These are phyloP conservation scores for Hippocampus barbouri DNA, from an alignment of 2,113 vertebrate species.

Conservation along the genomic window DNA sequence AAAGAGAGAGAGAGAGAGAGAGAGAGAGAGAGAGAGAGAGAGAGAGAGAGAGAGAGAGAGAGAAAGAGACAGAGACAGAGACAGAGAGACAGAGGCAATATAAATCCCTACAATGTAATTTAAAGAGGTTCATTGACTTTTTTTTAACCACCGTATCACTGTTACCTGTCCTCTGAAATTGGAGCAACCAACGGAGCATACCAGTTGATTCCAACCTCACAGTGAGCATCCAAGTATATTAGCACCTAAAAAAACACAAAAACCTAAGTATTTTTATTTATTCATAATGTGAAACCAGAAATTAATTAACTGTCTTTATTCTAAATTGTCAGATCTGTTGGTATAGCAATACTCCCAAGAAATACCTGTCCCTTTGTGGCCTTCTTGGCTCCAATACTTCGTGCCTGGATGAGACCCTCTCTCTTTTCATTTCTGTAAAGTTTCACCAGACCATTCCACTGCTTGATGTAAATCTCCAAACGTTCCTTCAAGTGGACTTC, in stretches of 20 bases:
- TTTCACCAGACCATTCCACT: constrained; percentile 96
- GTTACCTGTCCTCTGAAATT: constrained; percentile 96
- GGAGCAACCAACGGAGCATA: constrained; percentile 92
- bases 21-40: too few species aligned
- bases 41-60: too few species aligned
- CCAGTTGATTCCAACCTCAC: constrained; percentile 97
- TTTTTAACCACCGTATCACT: background rate
- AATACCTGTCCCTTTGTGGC: constrained; percentile 90
- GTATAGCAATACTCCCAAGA: background rate
- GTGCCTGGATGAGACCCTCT: constrained; percentile 95
- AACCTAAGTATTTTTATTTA: background rate
- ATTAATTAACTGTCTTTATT: background rate
- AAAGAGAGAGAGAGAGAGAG: too few species aligned
- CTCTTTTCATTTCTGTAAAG: constrained; percentile 92
- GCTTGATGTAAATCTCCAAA: constrained; percentile 90
- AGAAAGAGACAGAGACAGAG: too few species aligned
- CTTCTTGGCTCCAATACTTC: constrained; percentile 93
- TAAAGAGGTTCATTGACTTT: background rate
- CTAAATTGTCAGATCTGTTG: background rate
- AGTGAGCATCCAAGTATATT: constrained; percentile 96
- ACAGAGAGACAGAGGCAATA: too few species aligned
- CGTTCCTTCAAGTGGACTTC: constrained; percentile 90
- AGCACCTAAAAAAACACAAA: constrained; percentile 77
- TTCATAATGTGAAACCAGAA: background rate
- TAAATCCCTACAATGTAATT: background rate